phyloP scores from a whole-genome alignment of 2,888 invertebrate genomes.

The Aphidius colemani region DNA sequence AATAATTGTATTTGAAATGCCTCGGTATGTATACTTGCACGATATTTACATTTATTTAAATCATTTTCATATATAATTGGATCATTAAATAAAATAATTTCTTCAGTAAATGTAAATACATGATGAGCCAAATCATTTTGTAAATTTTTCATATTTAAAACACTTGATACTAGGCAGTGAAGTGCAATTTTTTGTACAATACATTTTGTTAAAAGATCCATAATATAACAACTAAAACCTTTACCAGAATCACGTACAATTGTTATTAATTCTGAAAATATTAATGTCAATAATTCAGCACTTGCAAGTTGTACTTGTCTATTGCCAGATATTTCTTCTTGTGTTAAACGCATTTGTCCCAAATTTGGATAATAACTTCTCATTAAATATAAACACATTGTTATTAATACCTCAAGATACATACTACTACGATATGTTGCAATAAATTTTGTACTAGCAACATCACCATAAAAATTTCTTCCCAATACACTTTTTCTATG shows the following conservation, averaged over 20 bases:
- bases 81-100: constrained; percentile 76
- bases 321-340: constrained; percentile 75
- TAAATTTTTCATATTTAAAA: constrained; percentile 65
- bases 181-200: constrained; percentile 84
- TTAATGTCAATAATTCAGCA: constrained; percentile 73
- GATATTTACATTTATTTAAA: constrained; percentile 64
- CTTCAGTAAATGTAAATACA: constrained; percentile 72
- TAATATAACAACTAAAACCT: constrained; percentile 77
- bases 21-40: constrained; percentile 68
- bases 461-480: constrained; percentile 68
- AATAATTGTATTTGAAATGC: constrained; percentile 72
- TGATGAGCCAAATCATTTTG: constrained; percentile 60
- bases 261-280: constrained; percentile 73
- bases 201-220: constrained; percentile 74
- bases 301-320: constrained; percentile 76
- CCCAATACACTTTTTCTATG: constrained; percentile 82
- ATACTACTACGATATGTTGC: constrained; percentile 77
- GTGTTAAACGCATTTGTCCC: constrained; percentile 69
- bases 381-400: constrained; percentile 78
- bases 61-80: constrained; percentile 58
- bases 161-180: constrained; percentile 79
- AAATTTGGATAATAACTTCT: constrained; percentile 79
- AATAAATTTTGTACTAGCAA: constrained; percentile 68
- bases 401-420: constrained; percentile 78
- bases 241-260: constrained; percentile 78